These are phyloP conservation scores for Anodontia alba DNA, from an alignment of 2,888 invertebrate genomes.

Conservation along the genomic window DNA sequence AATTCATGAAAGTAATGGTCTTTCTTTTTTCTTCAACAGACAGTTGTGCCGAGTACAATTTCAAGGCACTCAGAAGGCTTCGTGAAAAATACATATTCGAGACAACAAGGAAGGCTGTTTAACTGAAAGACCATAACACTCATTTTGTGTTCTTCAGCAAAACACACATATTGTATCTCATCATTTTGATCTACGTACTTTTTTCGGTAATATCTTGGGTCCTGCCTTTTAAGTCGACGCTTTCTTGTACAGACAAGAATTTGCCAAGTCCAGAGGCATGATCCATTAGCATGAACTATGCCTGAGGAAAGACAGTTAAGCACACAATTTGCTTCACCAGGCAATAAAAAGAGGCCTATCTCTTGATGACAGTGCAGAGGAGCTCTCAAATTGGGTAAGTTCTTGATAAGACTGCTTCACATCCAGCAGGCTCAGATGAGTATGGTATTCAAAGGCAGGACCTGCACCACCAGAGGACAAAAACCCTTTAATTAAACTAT, in stretches of 20 bases:
- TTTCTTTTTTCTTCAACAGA: slow-evolving; percentile 61
- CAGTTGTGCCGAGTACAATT: slow-evolving; percentile 62
- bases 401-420: slow-evolving; percentile 47
- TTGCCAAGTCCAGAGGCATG: slow-evolving; percentile 67
- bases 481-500: slow-evolving; percentile 60
- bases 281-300: slow-evolving; percentile 67
- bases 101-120: slow-evolving; percentile 37
- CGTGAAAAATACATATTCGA: slow-evolving; percentile 41
- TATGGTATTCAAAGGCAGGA: slow-evolving; percentile 53
- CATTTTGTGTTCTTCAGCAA: slow-evolving; percentile 36
- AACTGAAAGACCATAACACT: slow-evolving; percentile 29
- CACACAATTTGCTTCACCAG: slow-evolving; percentile 34
- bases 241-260: slow-evolving; percentile 67
- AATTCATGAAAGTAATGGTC: slow-evolving; percentile 31
- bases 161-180: slow-evolving; percentile 51
- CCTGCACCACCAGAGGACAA: slow-evolving; percentile 50
- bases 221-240: slow-evolving; percentile 63
- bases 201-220: slow-evolving; percentile 53
- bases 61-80: slow-evolving; percentile 50
- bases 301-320: slow-evolving; percentile 50
- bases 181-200: slow-evolving; percentile 18
- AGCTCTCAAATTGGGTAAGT: slow-evolving; percentile 29
- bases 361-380: slow-evolving; percentile 7
- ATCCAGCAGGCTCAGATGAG: neutral
- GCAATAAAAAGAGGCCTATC: slow-evolving; percentile 25